phyloP scores from a whole-genome alignment of 2,113 vertebrate genomes.

The Rhea americana region DNA sequence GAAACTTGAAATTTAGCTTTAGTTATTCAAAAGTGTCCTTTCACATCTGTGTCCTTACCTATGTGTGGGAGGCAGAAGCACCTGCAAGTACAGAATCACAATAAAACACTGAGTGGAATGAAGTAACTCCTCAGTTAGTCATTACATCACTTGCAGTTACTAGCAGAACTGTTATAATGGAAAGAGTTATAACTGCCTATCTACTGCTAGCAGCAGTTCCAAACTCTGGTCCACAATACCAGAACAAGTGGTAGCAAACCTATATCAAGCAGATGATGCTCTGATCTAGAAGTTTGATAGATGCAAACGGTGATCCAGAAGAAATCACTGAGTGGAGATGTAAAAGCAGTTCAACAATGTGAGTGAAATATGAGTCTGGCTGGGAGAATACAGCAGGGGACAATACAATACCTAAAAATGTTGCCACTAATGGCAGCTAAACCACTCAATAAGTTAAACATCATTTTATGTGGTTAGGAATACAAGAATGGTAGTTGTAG shows the following conservation, averaged over 20 bases:
- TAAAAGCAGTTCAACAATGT: background rate
- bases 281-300: background rate
- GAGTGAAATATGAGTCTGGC: background rate
- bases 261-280: background rate
- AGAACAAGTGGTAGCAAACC: background rate
- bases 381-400: background rate
- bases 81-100: background rate
- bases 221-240: background rate
- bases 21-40: background rate
- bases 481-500: background rate
- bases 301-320: background rate
- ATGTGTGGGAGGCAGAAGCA: background rate
- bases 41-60: background rate
- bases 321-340: background rate
- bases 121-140: background rate
- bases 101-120: background rate
- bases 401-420: background rate
- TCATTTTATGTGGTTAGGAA: background rate
- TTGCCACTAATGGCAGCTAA: background rate
- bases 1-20: background rate
- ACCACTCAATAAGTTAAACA: background rate
- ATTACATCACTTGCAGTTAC: background rate
- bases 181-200: background rate
- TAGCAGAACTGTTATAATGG: background rate
- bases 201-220: background rate